These are phyloP conservation scores for Machaerirhynchus nigripectus DNA, from an alignment of 2,113 vertebrate species.

Conservation along the genomic window DNA sequence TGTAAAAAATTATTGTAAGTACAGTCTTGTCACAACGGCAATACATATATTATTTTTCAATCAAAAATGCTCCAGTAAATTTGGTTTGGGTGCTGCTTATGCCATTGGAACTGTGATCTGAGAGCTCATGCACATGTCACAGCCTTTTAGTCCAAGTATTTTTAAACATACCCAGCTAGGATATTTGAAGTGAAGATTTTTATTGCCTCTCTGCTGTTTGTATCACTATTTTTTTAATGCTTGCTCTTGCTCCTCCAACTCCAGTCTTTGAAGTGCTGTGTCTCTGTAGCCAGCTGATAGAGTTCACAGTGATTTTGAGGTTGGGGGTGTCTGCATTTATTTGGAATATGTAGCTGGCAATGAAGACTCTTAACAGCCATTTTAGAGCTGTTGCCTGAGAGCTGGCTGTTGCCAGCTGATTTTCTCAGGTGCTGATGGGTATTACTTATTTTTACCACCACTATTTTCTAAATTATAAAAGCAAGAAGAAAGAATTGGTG, in stretches of 20 bases:
- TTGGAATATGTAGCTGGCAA: neutral
- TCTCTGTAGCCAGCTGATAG: neutral
- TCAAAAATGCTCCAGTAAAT: neutral
- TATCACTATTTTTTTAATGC: neutral
- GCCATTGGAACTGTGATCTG: neutral
- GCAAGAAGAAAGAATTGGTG: neutral
- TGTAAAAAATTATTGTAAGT: neutral
- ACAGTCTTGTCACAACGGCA: neutral
- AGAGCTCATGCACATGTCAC: neutral
- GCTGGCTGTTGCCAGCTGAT: neutral
- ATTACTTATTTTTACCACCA: neutral
- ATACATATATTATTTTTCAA: neutral
- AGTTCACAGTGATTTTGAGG: neutral
- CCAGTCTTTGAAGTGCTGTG: neutral
- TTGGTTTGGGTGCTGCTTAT: neutral
- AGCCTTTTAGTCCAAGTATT: neutral
- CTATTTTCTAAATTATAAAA: neutral
- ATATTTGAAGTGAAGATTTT: neutral
- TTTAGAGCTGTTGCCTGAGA: neutral
- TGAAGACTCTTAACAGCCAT: neutral
- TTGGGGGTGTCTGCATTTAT: neutral
- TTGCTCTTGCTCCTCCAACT: neutral
- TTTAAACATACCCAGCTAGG: neutral
- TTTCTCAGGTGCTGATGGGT: neutral
- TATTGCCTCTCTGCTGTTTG: neutral